Base-by-base conservation (phyloP, 2,113 vertebrate species). In the Scomber scombrus region DNA sequence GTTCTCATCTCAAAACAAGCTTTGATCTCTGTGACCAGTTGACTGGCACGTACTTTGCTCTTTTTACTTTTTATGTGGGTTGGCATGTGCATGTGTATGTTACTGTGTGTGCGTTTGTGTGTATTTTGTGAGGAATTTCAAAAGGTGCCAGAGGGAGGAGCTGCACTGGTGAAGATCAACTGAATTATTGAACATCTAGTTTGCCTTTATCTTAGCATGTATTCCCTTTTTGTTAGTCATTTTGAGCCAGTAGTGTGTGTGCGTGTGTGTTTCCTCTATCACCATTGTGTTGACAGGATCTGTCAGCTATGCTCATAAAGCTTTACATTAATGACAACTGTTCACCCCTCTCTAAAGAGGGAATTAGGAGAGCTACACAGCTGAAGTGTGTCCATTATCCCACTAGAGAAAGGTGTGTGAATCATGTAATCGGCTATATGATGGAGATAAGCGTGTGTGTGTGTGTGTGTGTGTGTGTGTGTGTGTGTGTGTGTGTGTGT, bases 101-200 rank as follows among this genome's bases (percentile, higher is more conserved):
- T 13, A 26, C 21, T 40, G 34, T 40, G 21, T 55, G 26, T 19
- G 50, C 16, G 51, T 34, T 47, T 75, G 18, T 34, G 70, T 77
- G 16, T 19, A 40, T 54, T 56, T 50, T 18, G 23, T 26, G 29
- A 67, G 47, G 73, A 77, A 79, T 80, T 84, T 82, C 56, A 81
- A 58, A 72, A 69, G 43, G 49, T 55, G 46, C 43, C 74, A 75
- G 56, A 63, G 47, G 71, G 58, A 45, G 71, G 56, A 70, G 63
- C 71, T 61, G 63, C 49, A 69, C 82, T 67, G 71, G 79, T 78
- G 71, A 85, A 70, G 58, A 58, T 56, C 21, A 0, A n/a, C 19
- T 87, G 73, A 82, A 88, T 86, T 78, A 88, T 74, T 81, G 54
- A 90, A 52, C 55, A 70, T 18, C 47, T 14, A 51, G 56, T n/a